These are phyloP conservation scores for Eupsittula cactorum DNA, from an alignment of 2,113 vertebrate species.

Conservation along the genomic window DNA sequence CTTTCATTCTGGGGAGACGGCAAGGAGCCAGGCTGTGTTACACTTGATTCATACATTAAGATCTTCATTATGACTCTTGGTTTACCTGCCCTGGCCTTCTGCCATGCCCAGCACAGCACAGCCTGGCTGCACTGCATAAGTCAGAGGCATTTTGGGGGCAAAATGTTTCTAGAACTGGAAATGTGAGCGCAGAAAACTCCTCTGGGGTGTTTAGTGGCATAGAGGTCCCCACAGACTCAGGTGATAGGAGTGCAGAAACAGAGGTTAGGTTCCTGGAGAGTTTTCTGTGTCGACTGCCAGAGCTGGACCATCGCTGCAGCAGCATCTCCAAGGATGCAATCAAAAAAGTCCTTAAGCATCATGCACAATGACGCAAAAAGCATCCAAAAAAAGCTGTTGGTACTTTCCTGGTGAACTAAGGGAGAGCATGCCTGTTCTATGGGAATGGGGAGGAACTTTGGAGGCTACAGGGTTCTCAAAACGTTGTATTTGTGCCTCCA, in stretches of 20 bases:
- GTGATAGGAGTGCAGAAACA: background rate
- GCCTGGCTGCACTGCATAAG: rapidly evolving
- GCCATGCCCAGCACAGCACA: background rate
- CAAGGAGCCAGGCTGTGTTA: background rate
- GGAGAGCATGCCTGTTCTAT: background rate
- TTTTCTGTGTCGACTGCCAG: background rate
- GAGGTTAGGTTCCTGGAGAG: background rate
- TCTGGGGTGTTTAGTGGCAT: background rate
- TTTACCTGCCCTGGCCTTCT: background rate
- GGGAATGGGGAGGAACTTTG: background rate
- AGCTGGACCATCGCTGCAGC: background rate
- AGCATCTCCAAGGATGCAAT: background rate
- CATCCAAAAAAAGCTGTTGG: background rate
- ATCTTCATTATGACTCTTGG: background rate
- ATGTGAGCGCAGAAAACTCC: background rate
- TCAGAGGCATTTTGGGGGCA: background rate
- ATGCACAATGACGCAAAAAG: background rate
- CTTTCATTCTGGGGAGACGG: background rate
- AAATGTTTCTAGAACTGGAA: background rate
- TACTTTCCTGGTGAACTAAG: background rate
- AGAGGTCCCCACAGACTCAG: background rate
- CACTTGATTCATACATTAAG: background rate
- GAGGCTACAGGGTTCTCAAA: background rate
- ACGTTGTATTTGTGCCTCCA: rapidly evolving
- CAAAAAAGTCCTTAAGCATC: background rate